A percentile compares a stretch with the other conserved stretches of the same genome.
Conservation (phyloP, 2,888 invertebrate species). For the Tinea trinotella region DNA sequence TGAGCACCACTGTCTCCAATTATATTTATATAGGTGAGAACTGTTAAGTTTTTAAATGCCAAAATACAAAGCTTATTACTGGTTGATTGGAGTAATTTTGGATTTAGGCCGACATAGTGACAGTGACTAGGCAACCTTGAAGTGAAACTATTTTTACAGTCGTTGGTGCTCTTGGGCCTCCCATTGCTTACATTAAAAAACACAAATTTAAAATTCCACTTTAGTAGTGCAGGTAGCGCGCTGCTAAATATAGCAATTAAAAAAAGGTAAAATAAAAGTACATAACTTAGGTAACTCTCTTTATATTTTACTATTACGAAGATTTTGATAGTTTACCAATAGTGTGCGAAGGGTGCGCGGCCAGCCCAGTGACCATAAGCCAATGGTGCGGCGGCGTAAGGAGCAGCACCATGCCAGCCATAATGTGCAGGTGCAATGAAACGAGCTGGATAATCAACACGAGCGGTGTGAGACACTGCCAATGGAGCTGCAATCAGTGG, state of each 20-base stretch:
- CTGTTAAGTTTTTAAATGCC: too few relatives aligned
- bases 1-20: too few relatives aligned
- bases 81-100: too few relatives aligned
- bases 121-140: too few relatives aligned
- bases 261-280: conserved; percentile 14
- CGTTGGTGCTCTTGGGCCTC: too few relatives aligned
- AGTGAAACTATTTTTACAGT: too few relatives aligned
- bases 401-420: conserved; percentile 12
- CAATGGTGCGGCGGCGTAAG: conserved; percentile 26
- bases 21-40: too few relatives aligned
- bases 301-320: conserved; percentile 34
- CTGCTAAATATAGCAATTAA: background rate
- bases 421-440: conserved; percentile 32
- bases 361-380: conserved; percentile 27
- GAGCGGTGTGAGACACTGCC: conserved; percentile 37
- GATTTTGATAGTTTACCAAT: conserved; percentile 9
- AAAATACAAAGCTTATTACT: too few relatives aligned
- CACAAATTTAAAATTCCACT: too few relatives aligned
- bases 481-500: conserved; percentile 33
- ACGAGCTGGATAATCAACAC: conserved; percentile 35
- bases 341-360: conserved; percentile 29
- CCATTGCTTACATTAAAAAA: too few relatives aligned
- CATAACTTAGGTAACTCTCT: conserved; percentile 51
- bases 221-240: too few relatives aligned
- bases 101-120: too few relatives aligned